Evolutionary conservation across 2,797 vertebrate species (phyloP).

Genomic region (Clarias fuscus): DNA sequence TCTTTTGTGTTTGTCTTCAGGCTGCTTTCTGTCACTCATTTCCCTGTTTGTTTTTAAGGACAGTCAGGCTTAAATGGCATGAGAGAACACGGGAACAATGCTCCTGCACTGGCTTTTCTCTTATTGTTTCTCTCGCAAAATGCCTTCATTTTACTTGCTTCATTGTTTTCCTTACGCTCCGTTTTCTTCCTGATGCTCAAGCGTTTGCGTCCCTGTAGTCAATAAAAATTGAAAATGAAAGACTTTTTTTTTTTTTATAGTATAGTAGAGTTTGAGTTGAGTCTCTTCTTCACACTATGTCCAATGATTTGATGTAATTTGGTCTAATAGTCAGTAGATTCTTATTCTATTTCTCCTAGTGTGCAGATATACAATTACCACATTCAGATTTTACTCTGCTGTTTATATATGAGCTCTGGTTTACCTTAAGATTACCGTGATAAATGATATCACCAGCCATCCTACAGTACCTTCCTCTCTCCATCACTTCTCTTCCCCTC

Average conservation of each 20-base stretch:
- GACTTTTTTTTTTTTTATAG: neutral
- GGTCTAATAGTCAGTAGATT: neutral
- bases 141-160: neutral
- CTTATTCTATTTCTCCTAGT: neutral
- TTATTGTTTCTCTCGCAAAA: neutral
- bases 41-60: constrained; percentile 21
- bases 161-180: neutral
- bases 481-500: constrained; percentile 11
- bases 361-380: neutral
- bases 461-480: neutral
- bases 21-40: constrained; percentile 12
- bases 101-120: neutral
- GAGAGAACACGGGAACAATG: constrained; percentile 6
- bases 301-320: neutral
- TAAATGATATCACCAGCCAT: neutral
- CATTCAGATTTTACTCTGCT: neutral
- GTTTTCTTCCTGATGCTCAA: neutral
- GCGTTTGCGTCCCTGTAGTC: neutral
- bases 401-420: neutral
- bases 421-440: neutral
- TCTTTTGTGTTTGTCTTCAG: constrained; percentile 9
- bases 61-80: neutral
- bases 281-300: neutral
- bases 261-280: neutral
- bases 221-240: neutral